Base-by-base conservation (phyloP, 2,888 invertebrate species). In the Epistrophella euchroma region DNA sequence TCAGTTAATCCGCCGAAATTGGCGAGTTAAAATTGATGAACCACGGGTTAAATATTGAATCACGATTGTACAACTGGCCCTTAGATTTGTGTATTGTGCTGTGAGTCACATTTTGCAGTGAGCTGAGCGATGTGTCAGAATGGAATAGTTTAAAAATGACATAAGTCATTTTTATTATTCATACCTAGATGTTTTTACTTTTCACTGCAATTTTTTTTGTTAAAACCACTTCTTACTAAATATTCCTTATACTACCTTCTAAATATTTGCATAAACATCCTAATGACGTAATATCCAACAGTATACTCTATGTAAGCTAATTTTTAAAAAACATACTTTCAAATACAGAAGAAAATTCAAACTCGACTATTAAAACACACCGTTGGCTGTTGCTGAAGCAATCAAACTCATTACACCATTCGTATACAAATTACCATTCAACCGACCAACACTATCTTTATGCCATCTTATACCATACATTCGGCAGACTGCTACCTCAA, bases 331-430 rank as follows among this genome's bases (percentile, higher is more conserved):
- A 9, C n/a, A 43, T 32, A 32, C 2, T 43, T 7, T 22, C n/a
- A 52, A 3, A 55, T 0, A n/a, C 25, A 10, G 10, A 28, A 32
- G 1, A 32, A 55, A 32, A 75, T 64, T 76, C 55, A 37, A 81
- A 22, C 19, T 71, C 25, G 19, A 25, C 75, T 55, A 81, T 81
- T 71, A 75, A 75, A 2, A 58, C 37, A 68, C 37, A 40, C 37
- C 55, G 11, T 2, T 4, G 25, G 4, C 25, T 6, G 32, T 71
- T 64, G 32, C 17, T 43, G 56, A 45, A 71, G 62, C 71, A 71
- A 81, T 71, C 64, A 56, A 58, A 70, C 58, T 62, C 80, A 80
- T 80, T 75, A 70, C 43, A 28, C 25, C 15, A 52, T 25, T 15
- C n/a, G 6, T 13, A n/a, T 52, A 74, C 58, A 74, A 74, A 80